These are phyloP conservation scores for Albula glossodonta DNA, from an alignment of 2,113 vertebrate genomes.

Conservation along the genomic window DNA sequence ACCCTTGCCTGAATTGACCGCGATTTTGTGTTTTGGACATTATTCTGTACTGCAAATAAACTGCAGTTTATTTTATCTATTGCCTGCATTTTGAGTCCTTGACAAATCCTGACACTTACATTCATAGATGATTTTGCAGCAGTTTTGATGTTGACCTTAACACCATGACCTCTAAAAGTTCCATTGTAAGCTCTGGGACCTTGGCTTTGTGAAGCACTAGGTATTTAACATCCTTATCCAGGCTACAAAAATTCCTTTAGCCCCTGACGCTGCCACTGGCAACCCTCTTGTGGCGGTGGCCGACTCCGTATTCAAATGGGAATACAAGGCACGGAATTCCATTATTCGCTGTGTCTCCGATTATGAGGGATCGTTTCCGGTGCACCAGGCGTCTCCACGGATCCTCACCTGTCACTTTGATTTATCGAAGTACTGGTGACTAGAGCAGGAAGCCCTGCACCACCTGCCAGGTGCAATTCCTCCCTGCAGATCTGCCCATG, in stretches of 20 bases:
- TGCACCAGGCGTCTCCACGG: conserved; percentile 10
- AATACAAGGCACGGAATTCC: not conserved
- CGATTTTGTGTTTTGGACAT: too few species aligned
- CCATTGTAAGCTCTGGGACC: not conserved
- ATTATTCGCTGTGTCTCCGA: not conserved
- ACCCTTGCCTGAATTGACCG: too few species aligned
- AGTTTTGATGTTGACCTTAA: not conserved
- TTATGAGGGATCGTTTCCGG: conserved; percentile 25
- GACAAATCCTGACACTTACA: not conserved
- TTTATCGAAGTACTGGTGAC: conserved; percentile 11
- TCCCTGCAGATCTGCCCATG: not conserved
- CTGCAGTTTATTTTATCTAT: too few species aligned
- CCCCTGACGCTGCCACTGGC: not conserved
- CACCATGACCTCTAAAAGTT: not conserved
- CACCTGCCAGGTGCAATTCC: conserved; percentile 7
- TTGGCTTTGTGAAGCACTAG: not conserved
- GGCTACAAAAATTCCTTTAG: not conserved
- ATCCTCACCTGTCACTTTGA: conserved; percentile 22
- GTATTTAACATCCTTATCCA: not conserved
- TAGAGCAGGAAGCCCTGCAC: not conserved
- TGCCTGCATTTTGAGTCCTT: too few species aligned
- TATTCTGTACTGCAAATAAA: too few species aligned
- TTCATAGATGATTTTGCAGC: not conserved
- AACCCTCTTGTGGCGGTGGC: not conserved
- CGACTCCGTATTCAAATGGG: not conserved